Evolutionary conservation across 2,888 invertebrate species (phyloP), one percentile per base, ranked within the genome.

Genomic region (Auanema freiburgensis): DNA sequence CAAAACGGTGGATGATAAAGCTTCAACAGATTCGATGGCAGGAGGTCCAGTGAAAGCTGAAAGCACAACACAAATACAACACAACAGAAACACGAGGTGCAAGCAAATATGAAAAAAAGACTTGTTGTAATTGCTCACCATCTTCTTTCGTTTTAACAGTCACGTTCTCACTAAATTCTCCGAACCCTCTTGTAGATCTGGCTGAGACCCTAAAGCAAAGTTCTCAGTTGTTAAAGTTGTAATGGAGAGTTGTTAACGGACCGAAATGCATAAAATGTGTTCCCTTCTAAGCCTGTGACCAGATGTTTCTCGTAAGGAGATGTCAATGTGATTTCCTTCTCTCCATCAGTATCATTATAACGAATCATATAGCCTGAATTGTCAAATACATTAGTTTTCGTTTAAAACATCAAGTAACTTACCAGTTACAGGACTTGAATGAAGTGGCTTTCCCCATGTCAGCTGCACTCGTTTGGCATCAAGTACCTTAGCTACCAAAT

Each of bases 101-200:
- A 41, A 18, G 18, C n/a, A 40, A 54, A 16, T 44, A 40, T 14
- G 23, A 52, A 53, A 58, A 55, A 46, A 46, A 3, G 10, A 12
- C 12, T 21, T 46, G 10, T 46, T 46, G 46, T 5, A 46, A 46
- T 18, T 50, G 65, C 73, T 69, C 52, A 74, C 74, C 67, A 3
- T 69, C 66, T 21, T 72, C 63, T 86, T 93, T 93, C 58, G 97
- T 97, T 87, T 92, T 89, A 79, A 93, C 92, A 74, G 92, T 91
- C 76, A 94, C 91, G 14, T 93, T 92, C 44, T 93, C 92, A 16
- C 95, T 95, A 60, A 93, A 92, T 41, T 94, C 94, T 16, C 96
- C 96, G 85, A 93, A 95, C 12, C 96, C 97, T 72, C 91, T 88
- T 81, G 91, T 91, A 16, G 93, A 94, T 75, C 92, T 88, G 64